Base-by-base conservation (phyloP, 1,140 invertebrate species). In the Meloidogyne chitwoodi region DNA sequence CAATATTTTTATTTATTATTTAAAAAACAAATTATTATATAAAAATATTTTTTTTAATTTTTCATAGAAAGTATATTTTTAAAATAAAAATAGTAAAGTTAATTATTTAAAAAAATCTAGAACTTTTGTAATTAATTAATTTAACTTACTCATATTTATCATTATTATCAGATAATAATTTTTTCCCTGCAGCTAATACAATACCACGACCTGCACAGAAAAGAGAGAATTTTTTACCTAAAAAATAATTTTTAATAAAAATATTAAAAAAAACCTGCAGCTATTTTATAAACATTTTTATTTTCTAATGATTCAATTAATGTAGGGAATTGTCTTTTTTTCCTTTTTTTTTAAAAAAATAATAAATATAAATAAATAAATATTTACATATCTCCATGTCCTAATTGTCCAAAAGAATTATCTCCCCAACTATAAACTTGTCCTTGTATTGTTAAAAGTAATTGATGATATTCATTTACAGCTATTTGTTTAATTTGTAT, bases 381-480 rank as follows among this genome's bases (percentile, higher is more conserved):
- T 88, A 87, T 74, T 88, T 87, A 87, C 89, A 90, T 6, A 48
- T 90, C 88, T 0, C 91, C 91, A 77, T 91, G 90, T 1, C 92
- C 92, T 65, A 93, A 87, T 85, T 93, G 91, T 31, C 92, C 92
- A 81, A 89, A 89, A 66, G 82, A 87, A 14, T 91, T 91, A 83
- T 91, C 90, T 34, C 92, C 92, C 92, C 92, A 93, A 5, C 91
- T 90, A 83, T 90, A 93, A 19, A 92, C 91, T 16, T 90, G 87
- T 41, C 89, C 88, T 84, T 93, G 91, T 82, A 84, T 83, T 75
- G 92, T 92, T 3, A 93, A 88, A 31, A 91, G 91, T 71, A 93
- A 89, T 82, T 91, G 90, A 87, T 93, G 92, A 24, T 90, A 91
- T 63, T 88, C 88, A 68, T 92, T 91, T 38, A 85, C 31, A 12